Conservation (phyloP, 2,888 invertebrate species). For the Drosophila eohydei region DNA sequence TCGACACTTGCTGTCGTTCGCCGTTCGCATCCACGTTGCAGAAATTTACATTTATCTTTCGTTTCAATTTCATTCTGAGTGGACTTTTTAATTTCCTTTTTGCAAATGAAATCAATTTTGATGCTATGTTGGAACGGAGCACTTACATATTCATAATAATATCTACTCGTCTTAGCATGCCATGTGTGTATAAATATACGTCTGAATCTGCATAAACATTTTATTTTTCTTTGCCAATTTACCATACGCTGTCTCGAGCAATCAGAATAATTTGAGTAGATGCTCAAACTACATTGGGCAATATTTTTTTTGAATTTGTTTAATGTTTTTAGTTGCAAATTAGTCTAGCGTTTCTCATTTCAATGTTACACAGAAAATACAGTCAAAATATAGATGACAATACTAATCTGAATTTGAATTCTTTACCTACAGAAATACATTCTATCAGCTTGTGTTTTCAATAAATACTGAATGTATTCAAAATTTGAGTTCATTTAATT, state of each 20-base stretch:
- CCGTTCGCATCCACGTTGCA: slow-evolving; percentile 54
- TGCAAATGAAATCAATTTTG: slow-evolving; percentile 79
- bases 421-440: too few relatives aligned
- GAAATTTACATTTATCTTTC: slow-evolving; percentile 78
- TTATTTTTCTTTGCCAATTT: not conserved
- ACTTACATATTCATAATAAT: slow-evolving; percentile 38
- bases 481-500: too few relatives aligned
- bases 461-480: too few relatives aligned
- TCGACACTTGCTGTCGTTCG: slow-evolving; percentile 67
- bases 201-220: not conserved
- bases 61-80: slow-evolving; percentile 75
- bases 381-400: too few relatives aligned
- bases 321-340: too few relatives aligned
- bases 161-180: slow-evolving; percentile 10
- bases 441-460: too few relatives aligned
- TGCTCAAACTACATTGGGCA: not conserved
- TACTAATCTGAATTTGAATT: too few relatives aligned
- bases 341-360: too few relatives aligned
- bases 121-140: slow-evolving; percentile 51
- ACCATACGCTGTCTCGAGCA: not conserved
- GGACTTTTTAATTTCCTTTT: slow-evolving; percentile 78
- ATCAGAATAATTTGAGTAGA: not conserved
- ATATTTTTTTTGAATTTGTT: too few relatives aligned
- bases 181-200: not conserved
- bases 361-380: too few relatives aligned